Base-by-base conservation (phyloP, 1,140 invertebrate species). In the Tetramorium parvispinum region DNA sequence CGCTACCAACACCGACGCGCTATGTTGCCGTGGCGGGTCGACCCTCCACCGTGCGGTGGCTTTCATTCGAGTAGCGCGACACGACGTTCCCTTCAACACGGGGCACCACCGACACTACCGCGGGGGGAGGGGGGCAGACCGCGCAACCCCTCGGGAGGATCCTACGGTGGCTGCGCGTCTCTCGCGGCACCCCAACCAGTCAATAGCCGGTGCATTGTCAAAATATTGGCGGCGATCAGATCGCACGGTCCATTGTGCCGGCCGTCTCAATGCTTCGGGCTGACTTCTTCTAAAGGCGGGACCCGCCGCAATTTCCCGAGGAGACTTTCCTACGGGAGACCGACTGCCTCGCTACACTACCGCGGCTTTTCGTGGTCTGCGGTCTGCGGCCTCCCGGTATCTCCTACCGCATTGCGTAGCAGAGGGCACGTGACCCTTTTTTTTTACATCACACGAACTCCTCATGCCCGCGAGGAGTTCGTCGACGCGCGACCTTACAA, bases 221-320 rank as follows among this genome's bases (percentile, higher is more conserved):
- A 95, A 95, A 95, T 95, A 95, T 95, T 95, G 94, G 78, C 92
- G 93, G 92, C 91, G 93, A 94, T 94, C 94, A 92, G 83, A 91
- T 92, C 85, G 90, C 68, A 24, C 68, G 81, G 63, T 43, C 91
- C 91, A 91, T 94, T 94, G 91, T 92, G 79, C 40, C 24, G 8
- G 0, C 53, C 53, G 65, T 87, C 88, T 93, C 91, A 79, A 8
- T 78, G 92, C 93, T 92, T 89, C 92, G 82, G 91, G 92, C 92
- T 94, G 94, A 94, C 94, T 94, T 93, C 91, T 90, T 85, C 81
- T 53, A 88, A 89, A 77, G 85, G 46, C 68, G 55, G 57, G n/a
- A 65, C 75, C 18, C 40, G 57, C 85, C 27, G 57, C 73, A 21
- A 87, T 90, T 89, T 89, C 78, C 78, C 85, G 59, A 90, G 75